Evolutionary conservation across 2,113 vertebrate species (phyloP), one percentile per base, ranked within the genome.

Genomic region (Colinus virginianus): DNA sequence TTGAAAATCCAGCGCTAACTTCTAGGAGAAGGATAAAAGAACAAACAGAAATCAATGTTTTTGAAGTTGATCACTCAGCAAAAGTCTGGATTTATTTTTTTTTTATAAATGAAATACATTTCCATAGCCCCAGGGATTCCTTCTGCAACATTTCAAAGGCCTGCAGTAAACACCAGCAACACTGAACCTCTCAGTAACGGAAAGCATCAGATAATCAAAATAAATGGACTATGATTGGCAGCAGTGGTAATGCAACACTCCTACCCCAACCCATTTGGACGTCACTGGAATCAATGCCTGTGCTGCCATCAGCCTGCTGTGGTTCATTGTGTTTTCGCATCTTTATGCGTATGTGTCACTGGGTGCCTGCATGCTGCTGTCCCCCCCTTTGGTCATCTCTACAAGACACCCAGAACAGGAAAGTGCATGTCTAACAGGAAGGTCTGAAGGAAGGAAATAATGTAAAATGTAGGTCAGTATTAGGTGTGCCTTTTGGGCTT

Each of bases 91-190:
- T 66, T 16, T 74, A 63, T 66, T 16, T 74, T 56, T 69, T 82
- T 79, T 90, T 72, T 63, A 79, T 23, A 82, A 88, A 61, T 34
- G 69, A 94, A 92, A 69, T 38, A 26, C 61, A 91, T 91, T 94
- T 94, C 77, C 84, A 78, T 75, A 81, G 74, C 90, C 72, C 86
- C 62, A 66, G 80, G 80, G 74, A 78, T 66, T 93, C 48, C 69
- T 93, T 34, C 74, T 78, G 86, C 84, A 42, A 34, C 22, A 4
- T 92, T 84, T 92, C 77, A 90, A 90, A 92, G 70, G 74, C 69
- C 4, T 4, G 12, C 23, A 94, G 70, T 53, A 87, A 81, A 45
- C 66, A 69, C 53, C 56, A 93, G 83, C 62, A 84, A 23, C 46
- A 75, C 66, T 62, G 43, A 94, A 28, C n/a, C 8, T 84, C 48